Percentiles rank a stretch among this genome's conserved stretches.
These are phyloP conservation scores for Odocoileus hemionus DNA, from an alignment of 2,113 vertebrate genomes.

Conservation along the genomic window DNA sequence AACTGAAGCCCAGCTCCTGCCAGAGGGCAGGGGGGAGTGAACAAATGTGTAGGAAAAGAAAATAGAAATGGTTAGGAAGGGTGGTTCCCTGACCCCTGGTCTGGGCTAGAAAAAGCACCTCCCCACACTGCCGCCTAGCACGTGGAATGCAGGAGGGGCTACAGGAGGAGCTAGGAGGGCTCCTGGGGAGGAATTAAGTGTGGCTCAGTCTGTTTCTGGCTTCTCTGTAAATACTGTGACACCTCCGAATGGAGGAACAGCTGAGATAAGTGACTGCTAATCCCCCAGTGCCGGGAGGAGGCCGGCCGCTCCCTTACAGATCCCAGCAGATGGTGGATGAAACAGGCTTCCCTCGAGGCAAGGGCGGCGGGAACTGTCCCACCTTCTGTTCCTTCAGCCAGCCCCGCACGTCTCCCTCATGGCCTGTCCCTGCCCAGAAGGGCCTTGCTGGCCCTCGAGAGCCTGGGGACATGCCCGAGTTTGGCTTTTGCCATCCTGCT, in stretches of 20 bases:
- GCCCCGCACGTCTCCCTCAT: constrained; percentile 12
- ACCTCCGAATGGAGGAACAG: constrained; percentile 76
- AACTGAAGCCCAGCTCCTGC: constrained; percentile 58
- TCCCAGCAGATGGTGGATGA: constrained; percentile 65
- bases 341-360: constrained; percentile 65
- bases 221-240: constrained; percentile 80
- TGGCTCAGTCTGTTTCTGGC: constrained; percentile 70
- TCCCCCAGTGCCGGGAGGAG: constrained; percentile 69
- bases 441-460: neutral
- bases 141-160: constrained; percentile 20
- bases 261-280: constrained; percentile 82
- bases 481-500: neutral
- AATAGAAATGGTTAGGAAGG: constrained; percentile 26
- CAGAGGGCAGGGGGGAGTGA: constrained; percentile 37
- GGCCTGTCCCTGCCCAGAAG: neutral
- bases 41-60: constrained; percentile 40
- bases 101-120: neutral
- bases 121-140: neutral
- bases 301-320: constrained; percentile 27
- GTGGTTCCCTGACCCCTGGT: neutral
- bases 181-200: constrained; percentile 70
- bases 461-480: neutral
- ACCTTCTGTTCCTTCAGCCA: constrained; percentile 64
- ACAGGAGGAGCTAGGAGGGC: constrained; percentile 4
- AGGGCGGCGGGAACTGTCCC: constrained; percentile 56